Evolutionary conservation across 2,888 invertebrate species (phyloP).

Genomic region (Bugula neritina): DNA sequence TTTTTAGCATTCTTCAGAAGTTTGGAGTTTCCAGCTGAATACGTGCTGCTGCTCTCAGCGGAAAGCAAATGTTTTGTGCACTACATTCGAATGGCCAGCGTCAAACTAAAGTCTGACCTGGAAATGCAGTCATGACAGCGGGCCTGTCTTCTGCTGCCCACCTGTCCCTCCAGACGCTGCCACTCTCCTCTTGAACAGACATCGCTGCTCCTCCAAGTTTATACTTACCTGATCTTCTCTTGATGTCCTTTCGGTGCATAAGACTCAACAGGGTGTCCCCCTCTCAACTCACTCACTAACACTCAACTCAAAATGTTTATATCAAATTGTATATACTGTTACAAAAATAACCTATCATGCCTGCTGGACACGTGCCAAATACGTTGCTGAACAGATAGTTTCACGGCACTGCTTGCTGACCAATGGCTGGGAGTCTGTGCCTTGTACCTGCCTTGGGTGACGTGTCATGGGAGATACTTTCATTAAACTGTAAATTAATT

Average conservation of each 20-base stretch:
- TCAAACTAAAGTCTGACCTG: neutral
- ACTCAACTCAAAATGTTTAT: neutral
- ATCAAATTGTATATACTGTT: neutral
- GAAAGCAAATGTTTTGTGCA: conserved; percentile 8
- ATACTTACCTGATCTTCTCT: neutral
- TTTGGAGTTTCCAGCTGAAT: neutral
- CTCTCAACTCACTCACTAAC: neutral
- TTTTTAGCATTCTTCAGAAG: conserved; percentile 9
- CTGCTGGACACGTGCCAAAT: too few relatives aligned
- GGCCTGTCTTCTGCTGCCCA: neutral
- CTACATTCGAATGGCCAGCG: neutral
- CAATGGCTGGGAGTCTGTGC: too few relatives aligned
- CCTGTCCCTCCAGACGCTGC: neutral
- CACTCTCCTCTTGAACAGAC: neutral
- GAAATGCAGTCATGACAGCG: conserved; percentile 18
- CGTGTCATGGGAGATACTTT: too few relatives aligned
- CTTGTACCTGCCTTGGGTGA: too few relatives aligned
- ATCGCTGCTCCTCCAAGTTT: neutral
- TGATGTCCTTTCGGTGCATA: neutral
- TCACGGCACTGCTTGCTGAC: too few relatives aligned
- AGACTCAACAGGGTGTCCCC: too few relatives aligned
- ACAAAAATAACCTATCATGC: too few relatives aligned
- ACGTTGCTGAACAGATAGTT: too few relatives aligned
- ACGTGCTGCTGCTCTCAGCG: neutral
- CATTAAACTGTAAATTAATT: neutral